Evolutionary conservation across 2,888 invertebrate species (phyloP), one percentile per base, ranked within the genome.

Genomic region (Tenthredo distinguenda): DNA sequence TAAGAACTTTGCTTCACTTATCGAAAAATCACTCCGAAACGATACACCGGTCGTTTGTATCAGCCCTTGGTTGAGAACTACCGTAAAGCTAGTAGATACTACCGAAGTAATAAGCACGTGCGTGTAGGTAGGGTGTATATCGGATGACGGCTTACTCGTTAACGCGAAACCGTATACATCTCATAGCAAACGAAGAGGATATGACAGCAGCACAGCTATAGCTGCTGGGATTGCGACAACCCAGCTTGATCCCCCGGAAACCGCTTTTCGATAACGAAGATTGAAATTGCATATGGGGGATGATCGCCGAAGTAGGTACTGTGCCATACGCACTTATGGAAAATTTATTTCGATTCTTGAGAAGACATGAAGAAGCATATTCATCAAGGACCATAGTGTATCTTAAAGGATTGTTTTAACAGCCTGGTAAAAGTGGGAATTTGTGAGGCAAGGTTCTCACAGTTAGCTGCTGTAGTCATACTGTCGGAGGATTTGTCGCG

Each of bases 161-260:
- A 71, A 71, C 68, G 81, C 43, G 83, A 83, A 83, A 83, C 83
- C 83, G 83, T 83, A 83, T 83, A 65, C 83, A 26, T 83, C 83
- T 65, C 83, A 47, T 31, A 34, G 50, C 26, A 31, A 83, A 47
- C 18, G 47, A 26, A 71, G 47, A 68, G 83, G 65, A 43, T 58
- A 58, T 81, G 6, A 21, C 12, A 37, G 21, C 21, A 62, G 26
- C 12, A 26, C 40, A 77, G n/a, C 50, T 77, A 18, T 43, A 37
- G 62, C 50, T 55, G n/a, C 18, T 15, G 15, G 81, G 40, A 81
- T 62, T 81, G 31, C 26, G 47, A 10, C 12, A 55, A 55, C 43
- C 72, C 43, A 7, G 43, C 43, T 74, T 74, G 72, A 74, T 43
- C 43, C 72, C 6, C 72, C 72, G 72, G 43, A 74, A 74, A 43